Evolutionary conservation across 2,797 vertebrate genomes (phyloP).

Genomic region (Scolopax bukidnonensis): DNA sequence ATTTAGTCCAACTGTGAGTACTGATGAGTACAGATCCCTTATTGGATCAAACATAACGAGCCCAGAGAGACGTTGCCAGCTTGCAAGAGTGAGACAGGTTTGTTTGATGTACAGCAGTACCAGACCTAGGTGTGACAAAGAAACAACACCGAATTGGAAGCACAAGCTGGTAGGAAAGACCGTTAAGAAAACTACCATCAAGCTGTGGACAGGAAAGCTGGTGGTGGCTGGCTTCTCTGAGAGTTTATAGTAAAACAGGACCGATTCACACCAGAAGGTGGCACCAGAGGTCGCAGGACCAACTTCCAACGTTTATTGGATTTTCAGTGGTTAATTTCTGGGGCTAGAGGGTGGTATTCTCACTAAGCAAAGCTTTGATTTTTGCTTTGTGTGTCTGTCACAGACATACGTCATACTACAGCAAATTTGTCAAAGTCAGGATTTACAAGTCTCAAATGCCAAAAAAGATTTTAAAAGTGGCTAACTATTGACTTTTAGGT

Average conservation of each 20-base stretch:
- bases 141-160: neutral
- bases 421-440: neutral
- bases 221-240: fast-evolving
- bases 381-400: neutral
- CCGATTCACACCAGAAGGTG: neutral
- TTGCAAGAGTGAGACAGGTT: neutral
- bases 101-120: neutral
- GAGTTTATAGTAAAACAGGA: neutral
- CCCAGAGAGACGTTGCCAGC: neutral
- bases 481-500: fast-evolving
- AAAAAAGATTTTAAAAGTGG: fast-evolving
- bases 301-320: fast-evolving
- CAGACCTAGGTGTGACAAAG: neutral
- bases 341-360: neutral
- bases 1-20: neutral
- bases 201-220: neutral
- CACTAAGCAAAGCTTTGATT: neutral
- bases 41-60: neutral
- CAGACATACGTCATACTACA: neutral
- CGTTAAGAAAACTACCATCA: neutral
- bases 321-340: neutral
- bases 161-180: neutral
- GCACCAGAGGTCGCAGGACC: neutral
- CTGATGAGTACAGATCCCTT: neutral
- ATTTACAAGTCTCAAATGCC: neutral